phyloP scores from a whole-genome alignment of 2,113 vertebrate species.

The Coryphaenoides rupestris region DNA sequence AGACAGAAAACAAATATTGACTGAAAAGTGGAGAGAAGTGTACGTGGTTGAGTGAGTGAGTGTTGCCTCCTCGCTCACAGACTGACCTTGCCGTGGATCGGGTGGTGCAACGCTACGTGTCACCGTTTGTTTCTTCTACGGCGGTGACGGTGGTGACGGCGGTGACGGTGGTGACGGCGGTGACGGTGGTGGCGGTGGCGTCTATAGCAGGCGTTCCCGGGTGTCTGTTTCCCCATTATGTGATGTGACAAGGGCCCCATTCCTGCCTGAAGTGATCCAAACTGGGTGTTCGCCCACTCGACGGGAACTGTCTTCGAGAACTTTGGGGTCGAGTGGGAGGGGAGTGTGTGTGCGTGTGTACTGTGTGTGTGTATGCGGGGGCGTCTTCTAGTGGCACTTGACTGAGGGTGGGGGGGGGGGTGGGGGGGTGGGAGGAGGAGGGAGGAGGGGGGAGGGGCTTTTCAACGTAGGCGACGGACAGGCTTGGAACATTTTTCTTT shows the following conservation, averaged over 20 bases:
- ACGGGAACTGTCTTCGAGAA: constrained; percentile 70
- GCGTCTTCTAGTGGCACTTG: constrained; percentile 64
- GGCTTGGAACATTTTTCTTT: constrained; percentile 48
- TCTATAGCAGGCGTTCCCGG: constrained; percentile 41
- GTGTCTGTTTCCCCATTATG: constrained; percentile 59
- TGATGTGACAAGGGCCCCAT: constrained; percentile 67
- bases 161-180: no score
- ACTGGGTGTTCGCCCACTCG: constrained; percentile 57
- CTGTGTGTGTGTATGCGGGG: not conserved
- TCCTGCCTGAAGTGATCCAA: constrained; percentile 63
- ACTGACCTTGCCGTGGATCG: constrained; percentile 47
- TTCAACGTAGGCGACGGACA: constrained; percentile 52
- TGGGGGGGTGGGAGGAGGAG: constrained; percentile 50
- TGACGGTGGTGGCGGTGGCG: no score
- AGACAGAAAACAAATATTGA: constrained; percentile 69
- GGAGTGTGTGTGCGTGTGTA: no score
- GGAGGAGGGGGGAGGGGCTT: constrained; percentile 49
- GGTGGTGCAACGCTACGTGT: constrained; percentile 42
- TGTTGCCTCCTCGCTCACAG: constrained; percentile 18
- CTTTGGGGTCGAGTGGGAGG: constrained; percentile 59
- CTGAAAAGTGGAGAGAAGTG: constrained; percentile 52
- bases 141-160: no score
- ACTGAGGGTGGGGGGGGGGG: constrained; percentile 57
- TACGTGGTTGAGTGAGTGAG: constrained; percentile 16
- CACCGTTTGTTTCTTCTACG: constrained; percentile 1